phyloP scores from a whole-genome alignment of 53 echinoderm and acorn worm species.

The Crossaster papposus region DNA sequence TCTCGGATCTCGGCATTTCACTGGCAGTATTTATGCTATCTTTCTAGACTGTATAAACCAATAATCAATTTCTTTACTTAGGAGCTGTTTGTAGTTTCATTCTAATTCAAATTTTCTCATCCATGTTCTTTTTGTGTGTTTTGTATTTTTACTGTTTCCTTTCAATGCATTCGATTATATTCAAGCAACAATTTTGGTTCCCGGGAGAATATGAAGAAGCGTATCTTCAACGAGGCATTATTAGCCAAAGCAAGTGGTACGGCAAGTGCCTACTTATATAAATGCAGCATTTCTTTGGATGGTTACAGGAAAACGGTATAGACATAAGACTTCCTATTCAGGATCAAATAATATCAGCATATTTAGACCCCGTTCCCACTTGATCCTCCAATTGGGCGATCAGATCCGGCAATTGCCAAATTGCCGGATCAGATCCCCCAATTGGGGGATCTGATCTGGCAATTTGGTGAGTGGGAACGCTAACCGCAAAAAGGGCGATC shows the following conservation, averaged over 20 bases:
- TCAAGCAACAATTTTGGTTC: conserved; percentile 1
- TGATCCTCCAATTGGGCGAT: too few species aligned
- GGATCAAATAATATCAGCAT: neutral
- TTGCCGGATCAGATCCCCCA: too few species aligned
- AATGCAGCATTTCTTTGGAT: neutral
- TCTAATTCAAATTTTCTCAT: too few species aligned
- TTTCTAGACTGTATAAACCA: neutral
- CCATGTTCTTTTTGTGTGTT: too few species aligned
- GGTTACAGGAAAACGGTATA: neutral
- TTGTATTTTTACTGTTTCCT: too few species aligned
- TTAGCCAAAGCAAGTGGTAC: neutral
- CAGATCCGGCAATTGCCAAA: too few species aligned
- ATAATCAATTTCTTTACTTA: too few species aligned
- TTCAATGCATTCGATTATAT: neutral
- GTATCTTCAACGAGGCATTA: neutral
- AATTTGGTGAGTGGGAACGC: too few species aligned
- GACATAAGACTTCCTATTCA: neutral
- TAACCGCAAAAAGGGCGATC: too few species aligned
- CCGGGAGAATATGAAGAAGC: neutral
- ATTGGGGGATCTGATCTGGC: too few species aligned
- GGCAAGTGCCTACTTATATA: neutral
- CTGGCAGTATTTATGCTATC: neutral
- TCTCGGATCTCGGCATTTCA: neutral
- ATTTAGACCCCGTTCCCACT: too few species aligned
- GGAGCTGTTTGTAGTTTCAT: too few species aligned